These are phyloP conservation scores for Cryptomyrus ogoouensis DNA, from an alignment of 2,113 vertebrate genomes.

Conservation along the genomic window DNA sequence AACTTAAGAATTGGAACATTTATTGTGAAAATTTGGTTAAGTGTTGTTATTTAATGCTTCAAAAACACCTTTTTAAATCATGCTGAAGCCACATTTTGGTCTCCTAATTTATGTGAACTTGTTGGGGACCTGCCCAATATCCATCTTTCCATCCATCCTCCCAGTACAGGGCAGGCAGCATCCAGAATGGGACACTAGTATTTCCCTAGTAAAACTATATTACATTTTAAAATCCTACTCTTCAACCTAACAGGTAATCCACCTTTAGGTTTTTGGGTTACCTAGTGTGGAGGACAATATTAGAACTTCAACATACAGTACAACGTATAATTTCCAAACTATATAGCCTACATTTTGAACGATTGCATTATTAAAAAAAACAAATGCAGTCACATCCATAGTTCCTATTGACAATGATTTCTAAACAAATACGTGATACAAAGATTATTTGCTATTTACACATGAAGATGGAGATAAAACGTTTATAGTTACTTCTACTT, in stretches of 20 bases:
- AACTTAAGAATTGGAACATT: neutral
- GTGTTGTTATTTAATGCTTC: neutral
- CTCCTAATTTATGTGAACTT: neutral
- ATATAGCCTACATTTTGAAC: neutral
- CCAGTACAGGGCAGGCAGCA: neutral
- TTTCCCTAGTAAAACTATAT: neutral
- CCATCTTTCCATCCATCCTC: neutral
- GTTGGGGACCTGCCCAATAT: neutral
- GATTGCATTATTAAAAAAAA: neutral
- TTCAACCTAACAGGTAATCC: neutral
- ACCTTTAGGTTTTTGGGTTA: neutral
- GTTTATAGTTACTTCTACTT: neutral
- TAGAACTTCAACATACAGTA: neutral
- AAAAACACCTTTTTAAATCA: neutral
- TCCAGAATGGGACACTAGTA: neutral
- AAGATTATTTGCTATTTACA: neutral
- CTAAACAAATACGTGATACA: neutral
- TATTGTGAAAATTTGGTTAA: neutral
- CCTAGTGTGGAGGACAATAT: neutral
- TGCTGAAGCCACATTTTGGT: neutral
- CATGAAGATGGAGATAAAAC: neutral
- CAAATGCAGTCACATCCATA: neutral
- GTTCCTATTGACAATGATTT: neutral
- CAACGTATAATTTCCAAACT: neutral
- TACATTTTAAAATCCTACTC: neutral